Evolutionary conservation across 1,140 invertebrate species (phyloP).

Genomic region (Drosophila albomicans): DNA sequence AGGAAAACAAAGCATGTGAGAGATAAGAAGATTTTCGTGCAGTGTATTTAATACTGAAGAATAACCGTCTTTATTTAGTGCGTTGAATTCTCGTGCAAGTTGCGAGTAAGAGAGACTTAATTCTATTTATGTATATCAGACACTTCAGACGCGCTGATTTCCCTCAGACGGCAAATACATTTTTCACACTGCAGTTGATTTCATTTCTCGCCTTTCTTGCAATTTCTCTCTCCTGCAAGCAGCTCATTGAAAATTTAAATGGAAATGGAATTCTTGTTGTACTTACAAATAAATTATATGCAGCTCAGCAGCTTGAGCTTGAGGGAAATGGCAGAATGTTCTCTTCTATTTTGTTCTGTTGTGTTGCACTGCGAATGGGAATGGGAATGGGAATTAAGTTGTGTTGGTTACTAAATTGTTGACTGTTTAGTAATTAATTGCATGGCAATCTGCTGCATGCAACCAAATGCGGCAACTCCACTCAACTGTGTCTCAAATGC

Average conservation of each 20-base stretch:
- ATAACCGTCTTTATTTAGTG: slow-evolving; percentile 29
- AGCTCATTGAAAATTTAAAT: slow-evolving; percentile 46
- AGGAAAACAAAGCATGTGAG: background rate
- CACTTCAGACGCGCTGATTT: background rate
- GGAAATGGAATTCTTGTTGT: slow-evolving; percentile 33
- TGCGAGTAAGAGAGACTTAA: slow-evolving; percentile 3
- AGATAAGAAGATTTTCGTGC: too few relatives aligned
- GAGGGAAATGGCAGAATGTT: too few relatives aligned
- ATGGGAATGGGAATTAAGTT: background rate
- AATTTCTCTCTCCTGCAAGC: background rate
- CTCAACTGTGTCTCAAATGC: background rate
- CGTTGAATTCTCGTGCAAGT: slow-evolving; percentile 17
- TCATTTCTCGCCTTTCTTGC: too few relatives aligned
- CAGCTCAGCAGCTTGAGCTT: too few relatives aligned
- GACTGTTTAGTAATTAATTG: slow-evolving; percentile 46
- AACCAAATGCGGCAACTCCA: slow-evolving; percentile 13
- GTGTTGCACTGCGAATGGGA: background rate
- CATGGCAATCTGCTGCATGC: slow-evolving; percentile 32
- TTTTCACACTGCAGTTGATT: slow-evolving; percentile 21
- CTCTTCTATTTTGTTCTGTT: too few relatives aligned
- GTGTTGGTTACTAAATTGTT: slow-evolving; percentile 29
- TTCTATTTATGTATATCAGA: slow-evolving; percentile 8
- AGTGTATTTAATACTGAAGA: slow-evolving; percentile 14
- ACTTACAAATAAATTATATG: slow-evolving; percentile 31
- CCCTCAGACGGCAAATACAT: slow-evolving; percentile 9